These are phyloP conservation scores for Julus scandinavius DNA, from an alignment of 2,888 invertebrate species.

Conservation along the genomic window DNA sequence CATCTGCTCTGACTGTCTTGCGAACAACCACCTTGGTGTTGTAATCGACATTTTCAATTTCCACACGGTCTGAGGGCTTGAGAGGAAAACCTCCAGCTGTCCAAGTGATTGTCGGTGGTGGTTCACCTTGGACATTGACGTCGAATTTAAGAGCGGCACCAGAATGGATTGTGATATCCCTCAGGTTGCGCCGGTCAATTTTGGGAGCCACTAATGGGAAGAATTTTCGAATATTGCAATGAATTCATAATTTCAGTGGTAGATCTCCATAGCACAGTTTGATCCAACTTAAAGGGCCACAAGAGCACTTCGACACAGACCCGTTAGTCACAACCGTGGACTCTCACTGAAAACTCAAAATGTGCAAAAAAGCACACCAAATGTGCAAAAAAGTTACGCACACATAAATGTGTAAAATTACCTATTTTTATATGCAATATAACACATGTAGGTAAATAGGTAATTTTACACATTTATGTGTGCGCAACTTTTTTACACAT, in stretches of 20 bases:
- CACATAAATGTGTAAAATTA: too few relatives aligned
- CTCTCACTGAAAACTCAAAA: too few relatives aligned
- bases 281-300: too few relatives aligned
- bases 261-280: too few relatives aligned
- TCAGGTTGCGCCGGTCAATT: slow-evolving; percentile 91
- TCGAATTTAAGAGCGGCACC: slow-evolving; percentile 94
- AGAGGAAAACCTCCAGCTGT: slow-evolving; percentile 84
- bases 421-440: too few relatives aligned
- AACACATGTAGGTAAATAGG: too few relatives aligned
- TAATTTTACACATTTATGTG: too few relatives aligned
- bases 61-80: slow-evolving; percentile 75
- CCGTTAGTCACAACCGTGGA: too few relatives aligned
- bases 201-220: slow-evolving; percentile 83
- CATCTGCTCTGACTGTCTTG: slow-evolving; percentile 82
- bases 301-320: too few relatives aligned
- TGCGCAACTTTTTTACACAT: too few relatives aligned
- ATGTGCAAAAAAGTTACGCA: too few relatives aligned
- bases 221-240: background rate
- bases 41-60: slow-evolving; percentile 86
- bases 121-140: slow-evolving; percentile 93
- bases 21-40: slow-evolving; percentile 86
- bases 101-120: slow-evolving; percentile 94
- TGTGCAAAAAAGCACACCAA: too few relatives aligned
- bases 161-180: slow-evolving; percentile 89
- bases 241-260: background rate